Conservation (phyloP, 2,113 vertebrate species). For the Alligator sinensis region DNA sequence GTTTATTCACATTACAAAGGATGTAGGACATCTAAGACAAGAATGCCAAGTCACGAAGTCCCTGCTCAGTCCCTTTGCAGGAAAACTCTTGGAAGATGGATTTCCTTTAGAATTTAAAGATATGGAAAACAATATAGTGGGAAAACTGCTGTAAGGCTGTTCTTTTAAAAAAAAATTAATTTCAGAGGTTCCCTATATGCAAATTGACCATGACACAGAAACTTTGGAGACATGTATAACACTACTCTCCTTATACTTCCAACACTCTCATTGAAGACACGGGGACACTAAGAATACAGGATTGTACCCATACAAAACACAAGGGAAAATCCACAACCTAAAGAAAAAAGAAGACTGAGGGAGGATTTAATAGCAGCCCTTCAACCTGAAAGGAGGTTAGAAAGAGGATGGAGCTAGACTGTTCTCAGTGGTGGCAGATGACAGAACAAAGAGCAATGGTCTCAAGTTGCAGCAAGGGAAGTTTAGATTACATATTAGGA, state of each 20-base stretch:
- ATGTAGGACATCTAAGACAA: not conserved
- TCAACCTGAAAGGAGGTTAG: too few species aligned
- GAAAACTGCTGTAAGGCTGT: not conserved
- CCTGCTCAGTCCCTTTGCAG: not conserved
- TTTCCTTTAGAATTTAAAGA: not conserved
- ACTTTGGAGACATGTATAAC: rapidly evolving
- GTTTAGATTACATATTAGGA: too few species aligned
- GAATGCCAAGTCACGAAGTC: not conserved
- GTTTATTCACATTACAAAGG: not conserved
- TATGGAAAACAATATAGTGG: not conserved
- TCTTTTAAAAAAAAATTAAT: not conserved
- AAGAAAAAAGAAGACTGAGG: too few species aligned
- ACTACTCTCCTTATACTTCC: too few species aligned
- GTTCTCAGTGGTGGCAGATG: too few species aligned
- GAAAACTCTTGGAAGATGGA: not conserved
- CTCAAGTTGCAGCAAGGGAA: too few species aligned
- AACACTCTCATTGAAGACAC: not conserved
- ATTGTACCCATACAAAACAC: not conserved
- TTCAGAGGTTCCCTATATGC: not conserved
- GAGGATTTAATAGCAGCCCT: too few species aligned
- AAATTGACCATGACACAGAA: not conserved
- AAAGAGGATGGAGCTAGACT: too few species aligned
- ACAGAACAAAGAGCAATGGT: too few species aligned
- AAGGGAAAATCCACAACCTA: too few species aligned
- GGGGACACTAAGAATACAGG: not conserved